phyloP scores from a whole-genome alignment of 2,113 vertebrate species.

The Chunga burmeisteri region DNA sequence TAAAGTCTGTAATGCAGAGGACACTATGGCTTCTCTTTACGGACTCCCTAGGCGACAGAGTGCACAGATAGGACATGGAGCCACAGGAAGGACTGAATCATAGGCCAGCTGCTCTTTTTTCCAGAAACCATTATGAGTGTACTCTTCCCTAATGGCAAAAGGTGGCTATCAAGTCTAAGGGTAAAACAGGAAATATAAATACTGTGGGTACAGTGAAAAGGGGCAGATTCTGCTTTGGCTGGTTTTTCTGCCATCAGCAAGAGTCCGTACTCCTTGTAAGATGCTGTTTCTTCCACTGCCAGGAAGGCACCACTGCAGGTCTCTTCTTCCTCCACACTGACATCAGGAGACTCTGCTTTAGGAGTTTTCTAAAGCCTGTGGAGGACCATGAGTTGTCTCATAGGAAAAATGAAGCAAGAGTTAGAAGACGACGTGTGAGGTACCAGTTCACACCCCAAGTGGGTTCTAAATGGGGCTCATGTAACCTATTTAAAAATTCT shows the following conservation, averaged over 20 bases:
- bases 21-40: neutral
- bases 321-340: neutral
- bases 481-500: neutral
- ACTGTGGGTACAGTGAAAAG: neutral
- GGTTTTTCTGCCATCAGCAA: neutral
- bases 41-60: neutral
- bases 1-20: neutral
- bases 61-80: neutral
- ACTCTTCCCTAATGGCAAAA: neutral
- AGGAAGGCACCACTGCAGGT: neutral
- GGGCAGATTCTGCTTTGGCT: neutral
- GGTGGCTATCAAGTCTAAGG: neutral
- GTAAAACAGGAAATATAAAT: neutral
- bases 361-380: neutral
- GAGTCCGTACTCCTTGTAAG: neutral
- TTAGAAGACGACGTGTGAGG: neutral
- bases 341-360: neutral
- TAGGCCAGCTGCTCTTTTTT: neutral
- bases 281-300: neutral
- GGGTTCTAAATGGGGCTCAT: neutral
- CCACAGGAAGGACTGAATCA: neutral
- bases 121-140: neutral
- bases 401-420: neutral
- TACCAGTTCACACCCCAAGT: neutral
- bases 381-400: neutral